Conservation (phyloP, 2,797 vertebrate genomes). For the Clarias fuscus region DNA sequence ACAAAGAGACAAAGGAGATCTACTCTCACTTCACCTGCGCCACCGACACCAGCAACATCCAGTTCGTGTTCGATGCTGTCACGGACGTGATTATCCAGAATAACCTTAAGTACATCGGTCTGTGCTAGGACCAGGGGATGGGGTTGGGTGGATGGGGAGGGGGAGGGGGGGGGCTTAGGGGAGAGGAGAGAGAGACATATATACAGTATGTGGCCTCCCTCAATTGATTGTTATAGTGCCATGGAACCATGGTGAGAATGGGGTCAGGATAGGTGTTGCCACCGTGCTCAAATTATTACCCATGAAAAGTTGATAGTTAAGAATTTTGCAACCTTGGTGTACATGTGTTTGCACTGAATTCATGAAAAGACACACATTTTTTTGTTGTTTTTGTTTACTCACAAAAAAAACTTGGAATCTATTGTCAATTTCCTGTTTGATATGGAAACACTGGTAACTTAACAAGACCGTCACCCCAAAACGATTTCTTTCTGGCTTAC, state of each 20-base stretch:
- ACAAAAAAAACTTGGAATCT: constrained; percentile 63
- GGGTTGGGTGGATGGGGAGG: constrained; percentile 34
- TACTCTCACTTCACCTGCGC: constrained; percentile 99
- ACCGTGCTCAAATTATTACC: constrained; percentile 62
- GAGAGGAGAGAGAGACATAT: neutral
- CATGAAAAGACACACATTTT: constrained; percentile 64
- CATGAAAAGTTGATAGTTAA: constrained; percentile 56
- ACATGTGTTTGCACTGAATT: constrained; percentile 80
- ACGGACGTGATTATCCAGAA: constrained; percentile 99
- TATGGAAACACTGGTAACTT: constrained; percentile 69
- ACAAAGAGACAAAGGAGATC: constrained; percentile 99
- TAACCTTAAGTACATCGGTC: constrained; percentile 99
- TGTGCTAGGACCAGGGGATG: constrained; percentile 84
- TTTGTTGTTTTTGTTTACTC: constrained; percentile 69
- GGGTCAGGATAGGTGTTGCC: constrained; percentile 61
- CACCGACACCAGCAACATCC: constrained; percentile 99
- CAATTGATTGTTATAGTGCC: constrained; percentile 51
- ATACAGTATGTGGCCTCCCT: neutral
- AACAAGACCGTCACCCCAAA: constrained; percentile 57
- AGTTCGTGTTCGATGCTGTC: constrained; percentile 99
- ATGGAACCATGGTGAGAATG: constrained; percentile 55
- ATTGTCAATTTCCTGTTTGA: constrained; percentile 68
- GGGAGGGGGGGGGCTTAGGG: neutral
- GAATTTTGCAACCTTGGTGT: constrained; percentile 63
- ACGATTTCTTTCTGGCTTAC: constrained; percentile 48